Evolutionary conservation across 2,888 invertebrate species (phyloP).

Genomic region (Pedicia rivosa): DNA sequence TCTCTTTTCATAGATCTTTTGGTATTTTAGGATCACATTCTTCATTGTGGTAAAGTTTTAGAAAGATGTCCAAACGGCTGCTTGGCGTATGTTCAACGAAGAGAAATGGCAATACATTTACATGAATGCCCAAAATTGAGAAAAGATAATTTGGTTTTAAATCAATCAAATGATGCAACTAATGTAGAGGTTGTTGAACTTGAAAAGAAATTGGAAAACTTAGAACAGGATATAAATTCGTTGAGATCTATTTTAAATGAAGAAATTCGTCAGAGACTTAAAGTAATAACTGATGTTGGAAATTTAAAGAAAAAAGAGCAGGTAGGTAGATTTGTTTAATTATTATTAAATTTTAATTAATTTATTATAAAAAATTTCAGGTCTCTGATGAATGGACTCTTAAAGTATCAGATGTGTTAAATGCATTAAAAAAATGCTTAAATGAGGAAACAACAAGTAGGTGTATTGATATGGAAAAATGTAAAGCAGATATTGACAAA

Average conservation of each 20-base stretch:
- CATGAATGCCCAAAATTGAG: conserved; percentile 29
- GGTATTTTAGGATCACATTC: conserved; percentile 41
- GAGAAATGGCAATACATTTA: conserved; percentile 40
- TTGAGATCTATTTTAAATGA: conserved; percentile 26
- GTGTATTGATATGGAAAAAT: conserved; percentile 35
- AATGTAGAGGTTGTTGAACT: not conserved
- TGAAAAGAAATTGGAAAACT: conserved; percentile 19
- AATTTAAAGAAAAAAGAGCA: conserved; percentile 28
- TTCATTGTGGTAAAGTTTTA: conserved; percentile 53
- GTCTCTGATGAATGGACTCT: conserved; percentile 26
- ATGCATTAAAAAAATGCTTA: conserved; percentile 32
- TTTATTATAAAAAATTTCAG: conserved; percentile 9
- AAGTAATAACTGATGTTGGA: conserved; percentile 29
- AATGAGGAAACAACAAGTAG: conserved; percentile 36
- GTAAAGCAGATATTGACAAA: conserved; percentile 36
- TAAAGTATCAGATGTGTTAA: conserved; percentile 24
- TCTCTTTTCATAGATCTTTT: too few species aligned
- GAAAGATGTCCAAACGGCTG: conserved; percentile 55
- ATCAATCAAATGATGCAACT: not conserved
- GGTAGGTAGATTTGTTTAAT: too few species aligned
- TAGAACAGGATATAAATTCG: conserved; percentile 23
- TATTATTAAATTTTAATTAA: too few species aligned
- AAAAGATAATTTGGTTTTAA: conserved; percentile 1
- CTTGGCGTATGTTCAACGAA: conserved; percentile 50
- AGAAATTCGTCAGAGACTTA: conserved; percentile 28